Evolutionary conservation across 2,888 invertebrate species (phyloP).

Genomic region (Copidosoma aretas): DNA sequence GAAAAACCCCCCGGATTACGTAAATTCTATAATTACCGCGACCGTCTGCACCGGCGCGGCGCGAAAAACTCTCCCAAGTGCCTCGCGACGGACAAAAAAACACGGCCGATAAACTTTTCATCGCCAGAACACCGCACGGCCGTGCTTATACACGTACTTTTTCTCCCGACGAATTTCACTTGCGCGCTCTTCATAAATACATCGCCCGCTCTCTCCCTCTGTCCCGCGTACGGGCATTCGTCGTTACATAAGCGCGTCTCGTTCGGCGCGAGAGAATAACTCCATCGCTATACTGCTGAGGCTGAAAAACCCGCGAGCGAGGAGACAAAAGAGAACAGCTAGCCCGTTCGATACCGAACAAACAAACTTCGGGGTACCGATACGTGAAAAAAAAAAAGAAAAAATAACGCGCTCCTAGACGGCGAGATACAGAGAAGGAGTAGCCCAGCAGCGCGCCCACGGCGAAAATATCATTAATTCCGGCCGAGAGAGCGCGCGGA

Average conservation of each 20-base stretch:
- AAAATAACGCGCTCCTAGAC: background rate
- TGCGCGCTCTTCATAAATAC: constrained; percentile 1
- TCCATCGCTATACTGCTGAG: no score
- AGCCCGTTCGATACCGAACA: background rate
- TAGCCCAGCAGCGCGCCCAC: constrained; percentile 19
- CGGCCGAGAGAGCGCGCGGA: constrained; percentile 35
- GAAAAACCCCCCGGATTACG: constrained; percentile 11
- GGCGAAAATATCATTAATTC: constrained; percentile 42
- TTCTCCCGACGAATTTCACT: constrained; percentile 3
- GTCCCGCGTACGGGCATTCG: background rate
- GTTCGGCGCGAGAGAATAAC: constrained; percentile 18
- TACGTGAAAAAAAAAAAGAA: background rate
- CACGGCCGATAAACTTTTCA: background rate
- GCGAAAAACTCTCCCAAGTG: no score
- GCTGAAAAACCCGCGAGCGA: no score
- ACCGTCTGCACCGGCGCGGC: no score
- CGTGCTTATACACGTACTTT: no score
- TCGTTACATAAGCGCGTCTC: constrained; percentile 22
- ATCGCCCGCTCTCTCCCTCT: background rate
- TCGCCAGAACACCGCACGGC: no score
- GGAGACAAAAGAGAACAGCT: background rate
- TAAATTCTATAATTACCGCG: constrained; percentile 17
- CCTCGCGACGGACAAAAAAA: no score
- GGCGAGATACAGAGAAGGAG: background rate
- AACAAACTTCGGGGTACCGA: background rate